phyloP scores from a whole-genome alignment of 2,113 vertebrate genomes.

The Notiomystis cincta region DNA sequence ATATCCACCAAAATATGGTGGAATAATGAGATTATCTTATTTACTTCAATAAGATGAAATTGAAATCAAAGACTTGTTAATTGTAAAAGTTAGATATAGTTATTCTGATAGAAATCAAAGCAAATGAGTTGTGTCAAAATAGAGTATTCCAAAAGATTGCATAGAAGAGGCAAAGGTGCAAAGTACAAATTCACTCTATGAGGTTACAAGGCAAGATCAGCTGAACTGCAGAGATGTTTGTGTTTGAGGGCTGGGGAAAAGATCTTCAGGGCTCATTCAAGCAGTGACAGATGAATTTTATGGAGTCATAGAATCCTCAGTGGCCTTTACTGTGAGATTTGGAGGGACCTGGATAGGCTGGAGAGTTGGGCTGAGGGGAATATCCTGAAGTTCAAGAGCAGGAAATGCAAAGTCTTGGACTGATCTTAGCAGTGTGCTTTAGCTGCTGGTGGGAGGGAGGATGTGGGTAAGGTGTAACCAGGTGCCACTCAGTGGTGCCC shows the following conservation, averaged over 20 bases:
- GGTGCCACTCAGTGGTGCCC: not conserved
- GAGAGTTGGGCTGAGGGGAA: not conserved
- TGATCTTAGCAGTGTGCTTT: not conserved
- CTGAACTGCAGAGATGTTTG: not conserved
- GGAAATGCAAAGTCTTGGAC: not conserved
- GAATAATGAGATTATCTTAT: not conserved
- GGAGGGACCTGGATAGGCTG: not conserved
- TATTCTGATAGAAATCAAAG: not conserved
- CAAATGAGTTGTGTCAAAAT: not conserved
- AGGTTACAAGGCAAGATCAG: not conserved
- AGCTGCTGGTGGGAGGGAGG: not conserved
- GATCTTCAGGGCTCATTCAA: not conserved
- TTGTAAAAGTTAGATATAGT: not conserved
- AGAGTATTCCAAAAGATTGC: not conserved
- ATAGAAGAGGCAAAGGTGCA: not conserved
- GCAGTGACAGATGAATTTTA: not conserved
- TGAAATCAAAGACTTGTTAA: not conserved
- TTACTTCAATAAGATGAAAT: not conserved
- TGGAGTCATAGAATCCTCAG: not conserved
- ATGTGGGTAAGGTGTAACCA: not conserved
- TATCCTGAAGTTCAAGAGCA: not conserved
- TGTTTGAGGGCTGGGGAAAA: not conserved
- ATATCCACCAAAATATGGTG: not conserved
- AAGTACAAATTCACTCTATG: accelerated
- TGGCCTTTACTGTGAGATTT: not conserved